Conservation (phyloP, 2,113 vertebrate genomes). For the Hemiscyllium ocellatum region DNA sequence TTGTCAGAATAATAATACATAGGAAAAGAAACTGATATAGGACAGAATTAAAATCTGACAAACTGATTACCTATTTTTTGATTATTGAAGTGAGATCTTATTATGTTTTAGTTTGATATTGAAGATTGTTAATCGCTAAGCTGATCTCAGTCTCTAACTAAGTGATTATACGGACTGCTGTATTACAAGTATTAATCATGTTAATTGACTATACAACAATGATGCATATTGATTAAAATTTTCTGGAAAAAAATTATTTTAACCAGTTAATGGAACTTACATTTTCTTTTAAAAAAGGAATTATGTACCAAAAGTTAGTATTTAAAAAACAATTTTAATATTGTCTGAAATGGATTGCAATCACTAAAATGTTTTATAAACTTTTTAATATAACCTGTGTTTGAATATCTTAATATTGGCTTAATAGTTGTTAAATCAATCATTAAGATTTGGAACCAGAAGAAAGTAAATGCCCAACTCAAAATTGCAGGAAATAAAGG, state of each 20-base stretch:
- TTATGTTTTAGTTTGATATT: neutral
- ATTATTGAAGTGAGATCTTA: neutral
- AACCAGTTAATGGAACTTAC: neutral
- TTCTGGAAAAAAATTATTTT: neutral
- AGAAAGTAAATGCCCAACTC: neutral
- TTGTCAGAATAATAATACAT: no score
- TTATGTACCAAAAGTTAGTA: neutral
- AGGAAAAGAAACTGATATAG: neutral
- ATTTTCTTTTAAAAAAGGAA: neutral
- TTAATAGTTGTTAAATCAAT: neutral
- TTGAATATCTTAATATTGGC: neutral
- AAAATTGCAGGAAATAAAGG: slow-evolving; percentile 8
- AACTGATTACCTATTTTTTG: neutral
- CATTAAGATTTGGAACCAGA: neutral
- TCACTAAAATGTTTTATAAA: neutral
- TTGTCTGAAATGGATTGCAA: neutral
- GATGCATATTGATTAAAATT: neutral
- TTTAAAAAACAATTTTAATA: neutral
- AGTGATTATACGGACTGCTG: neutral
- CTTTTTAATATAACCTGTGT: neutral
- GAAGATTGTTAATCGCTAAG: neutral
- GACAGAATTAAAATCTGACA: neutral
- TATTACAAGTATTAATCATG: neutral
- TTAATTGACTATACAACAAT: neutral
- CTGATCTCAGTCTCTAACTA: neutral